phyloP scores from a whole-genome alignment of 2,888 invertebrate genomes.

The Oxystoma pomonae region DNA sequence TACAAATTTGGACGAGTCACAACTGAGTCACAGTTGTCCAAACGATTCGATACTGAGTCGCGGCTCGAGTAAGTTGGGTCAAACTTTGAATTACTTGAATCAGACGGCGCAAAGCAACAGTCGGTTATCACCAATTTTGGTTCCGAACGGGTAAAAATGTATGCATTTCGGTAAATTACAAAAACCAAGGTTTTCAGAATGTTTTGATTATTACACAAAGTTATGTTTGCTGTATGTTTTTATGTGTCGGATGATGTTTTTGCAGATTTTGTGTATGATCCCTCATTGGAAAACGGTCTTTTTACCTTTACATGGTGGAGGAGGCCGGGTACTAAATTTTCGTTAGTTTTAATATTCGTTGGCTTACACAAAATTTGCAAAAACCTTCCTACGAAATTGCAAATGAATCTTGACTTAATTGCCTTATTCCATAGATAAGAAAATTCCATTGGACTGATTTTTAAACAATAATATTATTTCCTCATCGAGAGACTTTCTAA shows the following conservation, averaged over 20 bases:
- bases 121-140: slow-evolving; percentile 39
- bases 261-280: too few species aligned
- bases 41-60: background rate
- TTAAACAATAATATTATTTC: background rate
- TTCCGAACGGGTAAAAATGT: slow-evolving; percentile 45
- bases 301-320: too few species aligned
- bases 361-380: too few species aligned
- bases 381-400: too few species aligned
- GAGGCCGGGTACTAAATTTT: too few species aligned
- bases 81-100: too few species aligned
- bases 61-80: background rate
- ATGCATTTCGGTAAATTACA: background rate
- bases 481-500: too few species aligned
- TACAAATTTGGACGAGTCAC: slow-evolving; percentile 38
- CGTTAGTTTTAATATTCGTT: too few species aligned
- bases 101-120: slow-evolving; percentile 21
- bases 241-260: too few species aligned
- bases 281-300: too few species aligned
- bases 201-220: too few species aligned
- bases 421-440: background rate
- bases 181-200: background rate
- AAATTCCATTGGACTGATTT: background rate
- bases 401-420: background rate
- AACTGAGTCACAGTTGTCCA: background rate
- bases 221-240: too few species aligned